Percentiles rank a stretch among this genome's conserved stretches.
Evolutionary conservation across 1,140 invertebrate genomes (phyloP).

Genomic region (Drosophila ambigua): DNA sequence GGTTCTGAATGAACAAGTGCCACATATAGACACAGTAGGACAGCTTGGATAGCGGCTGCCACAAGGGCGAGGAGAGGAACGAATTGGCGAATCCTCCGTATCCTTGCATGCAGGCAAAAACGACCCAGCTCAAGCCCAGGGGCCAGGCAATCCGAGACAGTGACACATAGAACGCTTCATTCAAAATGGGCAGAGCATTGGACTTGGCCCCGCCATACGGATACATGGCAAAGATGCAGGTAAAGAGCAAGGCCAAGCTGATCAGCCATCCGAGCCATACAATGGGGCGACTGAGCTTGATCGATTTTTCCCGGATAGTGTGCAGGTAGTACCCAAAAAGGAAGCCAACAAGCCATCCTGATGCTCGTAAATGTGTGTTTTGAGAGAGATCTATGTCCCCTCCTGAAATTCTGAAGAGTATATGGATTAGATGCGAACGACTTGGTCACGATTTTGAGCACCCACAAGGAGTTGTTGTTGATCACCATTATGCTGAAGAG

Average conservation of each 20-base stretch:
- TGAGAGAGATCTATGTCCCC: slow-evolving; percentile 26
- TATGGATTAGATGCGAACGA: no score
- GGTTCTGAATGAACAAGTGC: slow-evolving; percentile 77
- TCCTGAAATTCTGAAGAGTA: neutral
- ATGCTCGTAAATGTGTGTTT: slow-evolving; percentile 53
- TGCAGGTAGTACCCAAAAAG: slow-evolving; percentile 71
- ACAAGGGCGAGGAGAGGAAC: slow-evolving; percentile 83
- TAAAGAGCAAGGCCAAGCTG: slow-evolving; percentile 61
- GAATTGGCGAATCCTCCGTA: slow-evolving; percentile 86
- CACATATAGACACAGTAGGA: slow-evolving; percentile 85
- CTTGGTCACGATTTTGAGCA: neutral
- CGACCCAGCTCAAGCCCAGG: slow-evolving; percentile 87
- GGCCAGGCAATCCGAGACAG: slow-evolving; percentile 87
- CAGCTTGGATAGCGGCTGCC: slow-evolving; percentile 84
- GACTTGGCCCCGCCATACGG: slow-evolving; percentile 67
- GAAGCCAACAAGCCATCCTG: slow-evolving; percentile 71
- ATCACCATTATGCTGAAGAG: slow-evolving; percentile 60
- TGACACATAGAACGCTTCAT: slow-evolving; percentile 87
- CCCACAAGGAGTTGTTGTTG: slow-evolving; percentile 49
- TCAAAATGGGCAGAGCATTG: slow-evolving; percentile 52
- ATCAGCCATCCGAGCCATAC: slow-evolving; percentile 65
- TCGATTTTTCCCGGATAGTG: slow-evolving; percentile 37
- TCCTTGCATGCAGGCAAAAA: slow-evolving; percentile 87
- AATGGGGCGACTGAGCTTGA: slow-evolving; percentile 25
- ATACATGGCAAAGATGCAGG: slow-evolving; percentile 72